Percentiles rank a stretch among this genome's conserved stretches.
phyloP scores from a whole-genome alignment of 2,113 vertebrate genomes.

The Halcyon malimbica region DNA sequence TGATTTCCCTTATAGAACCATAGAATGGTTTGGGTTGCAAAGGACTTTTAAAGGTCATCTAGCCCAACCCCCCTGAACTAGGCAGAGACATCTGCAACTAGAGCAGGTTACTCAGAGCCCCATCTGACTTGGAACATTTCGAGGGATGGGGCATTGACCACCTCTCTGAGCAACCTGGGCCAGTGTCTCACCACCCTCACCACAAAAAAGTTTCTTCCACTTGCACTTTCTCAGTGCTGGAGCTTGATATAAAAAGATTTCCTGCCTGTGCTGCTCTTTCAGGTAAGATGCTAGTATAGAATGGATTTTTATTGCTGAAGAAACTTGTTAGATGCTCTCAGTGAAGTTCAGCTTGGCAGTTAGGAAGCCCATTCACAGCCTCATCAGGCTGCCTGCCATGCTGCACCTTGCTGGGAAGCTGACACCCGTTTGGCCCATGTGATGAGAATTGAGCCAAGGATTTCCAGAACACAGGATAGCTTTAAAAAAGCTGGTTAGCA shows the following conservation, averaged over 20 bases:
- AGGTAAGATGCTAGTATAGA: background rate
- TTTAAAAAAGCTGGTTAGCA: background rate
- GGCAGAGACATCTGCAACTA: background rate
- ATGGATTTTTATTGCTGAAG: background rate
- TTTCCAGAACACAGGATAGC: background rate
- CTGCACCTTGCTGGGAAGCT: background rate
- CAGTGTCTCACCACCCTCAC: background rate
- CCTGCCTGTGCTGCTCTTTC: background rate
- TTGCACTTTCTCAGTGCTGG: accelerated
- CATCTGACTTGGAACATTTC: background rate
- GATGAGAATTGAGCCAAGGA: background rate
- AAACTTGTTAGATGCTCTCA: background rate
- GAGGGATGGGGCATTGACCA: background rate
- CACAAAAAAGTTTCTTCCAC: background rate
- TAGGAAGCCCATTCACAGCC: background rate
- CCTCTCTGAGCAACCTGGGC: background rate
- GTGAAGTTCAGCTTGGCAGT: background rate
- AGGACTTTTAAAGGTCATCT: background rate
- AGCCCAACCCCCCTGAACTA: background rate
- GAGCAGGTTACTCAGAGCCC: background rate
- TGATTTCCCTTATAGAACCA: background rate
- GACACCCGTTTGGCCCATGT: background rate
- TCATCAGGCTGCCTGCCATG: background rate
- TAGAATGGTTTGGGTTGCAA: background rate
- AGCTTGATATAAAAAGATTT: background rate